phyloP scores from a whole-genome alignment of 2,797 vertebrate genomes.

The Discoglossus pictus region DNA sequence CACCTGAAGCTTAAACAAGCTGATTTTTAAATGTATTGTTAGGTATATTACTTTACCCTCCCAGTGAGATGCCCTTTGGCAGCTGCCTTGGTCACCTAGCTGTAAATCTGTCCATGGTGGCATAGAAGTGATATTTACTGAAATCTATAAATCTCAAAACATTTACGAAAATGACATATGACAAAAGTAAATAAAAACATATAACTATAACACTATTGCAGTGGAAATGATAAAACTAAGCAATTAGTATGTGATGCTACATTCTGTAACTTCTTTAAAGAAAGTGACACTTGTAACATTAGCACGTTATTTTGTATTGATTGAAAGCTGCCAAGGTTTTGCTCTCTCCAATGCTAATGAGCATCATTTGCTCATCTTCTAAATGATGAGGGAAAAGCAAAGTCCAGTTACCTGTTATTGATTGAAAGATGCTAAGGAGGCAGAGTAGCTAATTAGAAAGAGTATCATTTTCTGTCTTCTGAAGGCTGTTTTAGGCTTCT shows the following conservation, averaged over 20 bases:
- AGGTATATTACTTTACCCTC: too few species aligned
- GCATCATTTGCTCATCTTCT: constrained; percentile 40
- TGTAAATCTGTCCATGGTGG: too few species aligned
- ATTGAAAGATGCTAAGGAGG: constrained; percentile 19
- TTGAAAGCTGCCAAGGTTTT: constrained; percentile 31
- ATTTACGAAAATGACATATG: too few species aligned
- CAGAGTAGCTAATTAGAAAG: constrained; percentile 30
- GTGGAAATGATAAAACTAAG: not conserved
- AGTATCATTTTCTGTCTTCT: constrained; percentile 20
- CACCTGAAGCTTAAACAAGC: too few species aligned
- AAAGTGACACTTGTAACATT: constrained; percentile 30
- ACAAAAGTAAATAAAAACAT: not conserved
- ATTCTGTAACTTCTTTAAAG: constrained; percentile 38
- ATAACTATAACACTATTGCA: not conserved
- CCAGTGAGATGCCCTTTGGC: too few species aligned
- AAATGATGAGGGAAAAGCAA: constrained; percentile 18
- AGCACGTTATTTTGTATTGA: constrained; percentile 34
- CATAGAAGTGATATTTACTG: too few species aligned
- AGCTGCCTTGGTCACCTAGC: too few species aligned
- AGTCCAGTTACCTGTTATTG: constrained; percentile 32
- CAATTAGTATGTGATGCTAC: constrained; percentile 27
- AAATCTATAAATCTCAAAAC: too few species aligned
- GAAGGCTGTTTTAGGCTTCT: not conserved
- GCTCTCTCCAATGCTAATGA: constrained; percentile 39
- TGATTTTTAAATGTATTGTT: too few species aligned